These are phyloP conservation scores for Gavialis gangeticus DNA, from an alignment of 2,113 vertebrate species.

Conservation along the genomic window DNA sequence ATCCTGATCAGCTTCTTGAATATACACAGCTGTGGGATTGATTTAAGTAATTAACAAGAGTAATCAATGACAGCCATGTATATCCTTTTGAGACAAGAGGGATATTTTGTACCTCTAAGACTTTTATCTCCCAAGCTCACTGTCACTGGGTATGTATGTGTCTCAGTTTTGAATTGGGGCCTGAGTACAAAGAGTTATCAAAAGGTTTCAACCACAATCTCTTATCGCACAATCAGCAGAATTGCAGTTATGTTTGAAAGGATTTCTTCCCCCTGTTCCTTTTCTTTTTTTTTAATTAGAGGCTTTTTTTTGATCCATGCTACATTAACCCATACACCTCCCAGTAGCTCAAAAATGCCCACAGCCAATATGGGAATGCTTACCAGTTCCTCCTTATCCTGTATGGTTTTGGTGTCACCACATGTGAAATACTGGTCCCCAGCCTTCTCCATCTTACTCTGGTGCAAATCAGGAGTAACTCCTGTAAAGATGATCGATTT, in stretches of 20 bases:
- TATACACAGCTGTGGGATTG: not conserved
- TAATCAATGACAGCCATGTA: not conserved
- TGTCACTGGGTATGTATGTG: not conserved
- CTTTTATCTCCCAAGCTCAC: not conserved
- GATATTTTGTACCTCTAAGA: not conserved
- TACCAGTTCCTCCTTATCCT: not conserved
- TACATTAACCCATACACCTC: not conserved
- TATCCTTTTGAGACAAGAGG: not conserved
- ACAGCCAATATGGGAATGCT: rapidly evolving
- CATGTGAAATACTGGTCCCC: not conserved
- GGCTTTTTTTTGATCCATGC: not conserved
- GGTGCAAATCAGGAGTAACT: not conserved
- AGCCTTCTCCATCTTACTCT: not conserved
- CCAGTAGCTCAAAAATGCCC: not conserved
- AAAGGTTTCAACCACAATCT: no score
- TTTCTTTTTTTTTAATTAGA: not conserved
- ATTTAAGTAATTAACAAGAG: not conserved
- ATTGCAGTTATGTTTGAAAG: not conserved
- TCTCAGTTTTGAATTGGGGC: not conserved
- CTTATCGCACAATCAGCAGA: not conserved
- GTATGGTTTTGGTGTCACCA: not conserved
- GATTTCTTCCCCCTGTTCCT: not conserved
- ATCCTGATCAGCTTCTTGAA: not conserved
- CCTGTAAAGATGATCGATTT: not conserved
- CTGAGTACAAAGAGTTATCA: no score